These are phyloP conservation scores for Elysia chlorotica DNA, from an alignment of 1,140 invertebrate species.

Conservation along the genomic window DNA sequence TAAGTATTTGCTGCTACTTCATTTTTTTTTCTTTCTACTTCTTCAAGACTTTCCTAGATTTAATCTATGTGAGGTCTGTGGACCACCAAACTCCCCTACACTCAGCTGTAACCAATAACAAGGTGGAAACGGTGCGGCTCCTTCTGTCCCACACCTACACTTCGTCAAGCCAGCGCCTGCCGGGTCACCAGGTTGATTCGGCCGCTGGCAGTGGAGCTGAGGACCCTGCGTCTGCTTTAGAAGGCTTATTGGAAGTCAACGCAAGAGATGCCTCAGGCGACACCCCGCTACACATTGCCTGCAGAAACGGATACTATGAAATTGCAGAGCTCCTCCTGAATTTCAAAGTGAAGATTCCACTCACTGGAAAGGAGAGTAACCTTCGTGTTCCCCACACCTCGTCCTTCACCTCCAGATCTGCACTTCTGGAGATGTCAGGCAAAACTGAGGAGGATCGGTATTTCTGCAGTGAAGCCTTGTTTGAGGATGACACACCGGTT, in stretches of 20 bases:
- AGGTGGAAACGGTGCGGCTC: conserved; percentile 69
- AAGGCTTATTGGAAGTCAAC: conserved; percentile 51
- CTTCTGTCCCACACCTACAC: conserved; percentile 65
- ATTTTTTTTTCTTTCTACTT: not conserved
- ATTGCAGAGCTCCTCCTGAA: conserved; percentile 63
- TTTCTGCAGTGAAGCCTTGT: too few relatives aligned
- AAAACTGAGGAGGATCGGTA: too few relatives aligned
- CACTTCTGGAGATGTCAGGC: too few relatives aligned
- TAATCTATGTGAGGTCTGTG: conserved; percentile 78
- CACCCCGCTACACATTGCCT: conserved; percentile 51
- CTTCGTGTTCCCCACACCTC: not conserved
- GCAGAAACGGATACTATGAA: conserved; percentile 36
- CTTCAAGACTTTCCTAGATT: conserved; percentile 68
- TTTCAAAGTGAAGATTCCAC: conserved; percentile 74
- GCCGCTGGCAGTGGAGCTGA: too few relatives aligned
- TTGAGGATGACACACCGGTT: not conserved
- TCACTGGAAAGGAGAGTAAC: not conserved
- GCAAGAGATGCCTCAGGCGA: conserved; percentile 42
- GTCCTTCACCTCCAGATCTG: too few relatives aligned
- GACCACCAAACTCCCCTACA: conserved; percentile 92
- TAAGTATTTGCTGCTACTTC: not conserved
- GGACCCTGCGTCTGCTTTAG: too few relatives aligned
- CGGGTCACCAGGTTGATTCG: too few relatives aligned
- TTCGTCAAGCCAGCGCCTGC: conserved; percentile 25
- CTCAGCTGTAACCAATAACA: conserved; percentile 87